Evolutionary conservation across 2,888 invertebrate species (phyloP).

Genomic region (Drosophila leonis): DNA sequence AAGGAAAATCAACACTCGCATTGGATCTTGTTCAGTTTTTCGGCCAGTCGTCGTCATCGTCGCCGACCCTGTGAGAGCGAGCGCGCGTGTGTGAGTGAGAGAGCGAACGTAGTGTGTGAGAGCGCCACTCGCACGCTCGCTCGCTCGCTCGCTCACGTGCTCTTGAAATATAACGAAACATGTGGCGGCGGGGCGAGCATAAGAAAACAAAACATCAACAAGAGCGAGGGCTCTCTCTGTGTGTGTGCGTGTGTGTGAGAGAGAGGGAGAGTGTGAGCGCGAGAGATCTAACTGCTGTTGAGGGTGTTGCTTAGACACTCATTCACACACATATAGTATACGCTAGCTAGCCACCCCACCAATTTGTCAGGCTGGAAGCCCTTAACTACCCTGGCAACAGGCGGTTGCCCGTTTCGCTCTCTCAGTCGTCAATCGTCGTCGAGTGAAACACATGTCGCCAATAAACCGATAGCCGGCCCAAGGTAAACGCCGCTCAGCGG

Average conservation of each 20-base stretch:
- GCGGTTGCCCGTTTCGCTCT: background rate
- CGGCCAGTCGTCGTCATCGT: slow-evolving; percentile 43
- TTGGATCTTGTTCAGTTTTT: slow-evolving; percentile 84
- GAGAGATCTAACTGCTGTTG: slow-evolving; percentile 41
- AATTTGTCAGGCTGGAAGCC: slow-evolving; percentile 34
- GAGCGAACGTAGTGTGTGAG: slow-evolving; percentile 13
- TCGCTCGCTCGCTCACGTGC: slow-evolving; percentile 49
- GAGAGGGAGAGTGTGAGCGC: slow-evolving; percentile 1
- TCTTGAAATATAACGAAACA: slow-evolving; percentile 61
- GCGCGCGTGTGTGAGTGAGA: slow-evolving; percentile 26
- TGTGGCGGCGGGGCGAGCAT: slow-evolving; percentile 44
- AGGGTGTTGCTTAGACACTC: slow-evolving; percentile 46
- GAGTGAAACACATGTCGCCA: slow-evolving; percentile 54
- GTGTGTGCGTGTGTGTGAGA: background rate
- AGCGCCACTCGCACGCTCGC: slow-evolving; percentile 14
- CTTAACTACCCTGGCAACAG: slow-evolving; percentile 48
- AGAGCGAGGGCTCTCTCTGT: slow-evolving; percentile 22
- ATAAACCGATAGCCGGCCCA: slow-evolving; percentile 35
- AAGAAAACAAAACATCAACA: slow-evolving; percentile 57
- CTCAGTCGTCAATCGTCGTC: background rate
- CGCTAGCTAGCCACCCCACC: slow-evolving; percentile 48
- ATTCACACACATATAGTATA: background rate
- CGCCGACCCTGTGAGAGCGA: slow-evolving; percentile 52
- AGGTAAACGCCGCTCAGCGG: slow-evolving; percentile 58
- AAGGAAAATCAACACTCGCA: slow-evolving; percentile 84